Percentiles rank a stretch among this genome's conserved stretches.
These are phyloP conservation scores for Drosophila recens DNA, from an alignment of 2,888 invertebrate genomes.

Conservation along the genomic window DNA sequence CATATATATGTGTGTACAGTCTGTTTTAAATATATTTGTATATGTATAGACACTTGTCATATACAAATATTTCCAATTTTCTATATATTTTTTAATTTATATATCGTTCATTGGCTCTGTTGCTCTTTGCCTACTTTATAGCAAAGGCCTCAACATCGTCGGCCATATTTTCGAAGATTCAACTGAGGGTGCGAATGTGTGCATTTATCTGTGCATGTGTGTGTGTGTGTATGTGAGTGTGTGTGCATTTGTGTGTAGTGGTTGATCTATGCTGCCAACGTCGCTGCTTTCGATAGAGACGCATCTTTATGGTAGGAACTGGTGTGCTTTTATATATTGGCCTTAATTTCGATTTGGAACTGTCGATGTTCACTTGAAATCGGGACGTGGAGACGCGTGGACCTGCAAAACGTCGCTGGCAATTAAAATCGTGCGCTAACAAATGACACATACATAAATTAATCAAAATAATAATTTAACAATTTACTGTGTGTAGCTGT, in stretches of 20 bases:
- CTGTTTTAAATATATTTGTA: slow-evolving; percentile 12
- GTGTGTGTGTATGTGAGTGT: slow-evolving; percentile 38
- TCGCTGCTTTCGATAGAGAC: slow-evolving; percentile 55
- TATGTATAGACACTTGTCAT: slow-evolving; percentile 48
- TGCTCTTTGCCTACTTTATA: slow-evolving; percentile 56
- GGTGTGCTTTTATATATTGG: slow-evolving; percentile 78
- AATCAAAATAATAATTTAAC: slow-evolving; percentile 25
- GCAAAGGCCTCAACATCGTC: slow-evolving; percentile 46
- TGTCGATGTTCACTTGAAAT: slow-evolving; percentile 85
- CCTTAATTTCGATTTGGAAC: slow-evolving; percentile 84
- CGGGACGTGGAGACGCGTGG: slow-evolving; percentile 85
- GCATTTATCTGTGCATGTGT: slow-evolving; percentile 25
- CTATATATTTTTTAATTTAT: slow-evolving; percentile 66
- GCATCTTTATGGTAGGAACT: slow-evolving; percentile 74
- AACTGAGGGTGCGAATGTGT: slow-evolving; percentile 38
- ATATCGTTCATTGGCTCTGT: slow-evolving; percentile 72
- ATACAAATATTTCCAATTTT: slow-evolving; percentile 76
- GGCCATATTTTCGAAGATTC: slow-evolving; percentile 69
- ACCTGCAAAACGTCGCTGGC: slow-evolving; percentile 79
- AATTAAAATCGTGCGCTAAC: slow-evolving; percentile 66
- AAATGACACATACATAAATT: slow-evolving; percentile 50
- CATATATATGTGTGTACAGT: slow-evolving; percentile 4
- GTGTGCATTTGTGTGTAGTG: slow-evolving; percentile 36
- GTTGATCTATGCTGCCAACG: slow-evolving; percentile 61
- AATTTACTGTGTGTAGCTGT: slow-evolving; percentile 10